Base-by-base conservation (phyloP, 2,113 vertebrate genomes). In the Lynx canadensis region DNA sequence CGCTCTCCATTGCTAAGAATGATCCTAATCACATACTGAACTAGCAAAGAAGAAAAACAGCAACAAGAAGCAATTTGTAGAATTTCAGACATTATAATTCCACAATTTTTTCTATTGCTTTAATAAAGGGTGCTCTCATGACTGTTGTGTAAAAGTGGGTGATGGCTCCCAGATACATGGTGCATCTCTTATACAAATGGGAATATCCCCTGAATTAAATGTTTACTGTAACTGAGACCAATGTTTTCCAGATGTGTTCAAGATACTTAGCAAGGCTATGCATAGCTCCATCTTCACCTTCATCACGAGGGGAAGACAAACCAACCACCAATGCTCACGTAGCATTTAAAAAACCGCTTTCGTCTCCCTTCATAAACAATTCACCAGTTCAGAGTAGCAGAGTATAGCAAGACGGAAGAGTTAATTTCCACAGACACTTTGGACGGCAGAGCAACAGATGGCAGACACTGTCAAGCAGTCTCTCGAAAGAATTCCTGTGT, bases 271-370 rank as follows among this genome's bases (percentile, higher is more conserved):
- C 36, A 76, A 90, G 91, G 33, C 27, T 36, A 95, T 3, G 27
- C 48, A 68, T 65, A 55, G n/a, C 78, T 95, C 68, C 93, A 94
- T 79, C 90, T 95, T 94, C 74, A 92, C 73, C 89, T 87, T 95
- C 95, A 79, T 88, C n/a, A 85, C 8, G n/a, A 82, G 33, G 11
- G 50, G 31, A 84, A 4, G 38, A 55, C 29, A 69, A 65, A 94
- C 33, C 48, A 84, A 79, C 65, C 38, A 25, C 60, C 27, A 86
- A 50, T 31, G 45, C 25, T 96, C 63, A 60, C 7, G 91, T 88
- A 80, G 81, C 10, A 31, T 65, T 96, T 82, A 36, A 83, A 85
- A 92, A 63, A 96, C 31, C 11, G 36, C 57, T 89, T 85, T 93
- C 73, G 89, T 41, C 66, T 16, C 41, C 48, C 23, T 87, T 68